Evolutionary conservation across 2,888 invertebrate species (phyloP), one percentile per base, ranked within the genome.

Genomic region (Schrankia costaestrigalis): DNA sequence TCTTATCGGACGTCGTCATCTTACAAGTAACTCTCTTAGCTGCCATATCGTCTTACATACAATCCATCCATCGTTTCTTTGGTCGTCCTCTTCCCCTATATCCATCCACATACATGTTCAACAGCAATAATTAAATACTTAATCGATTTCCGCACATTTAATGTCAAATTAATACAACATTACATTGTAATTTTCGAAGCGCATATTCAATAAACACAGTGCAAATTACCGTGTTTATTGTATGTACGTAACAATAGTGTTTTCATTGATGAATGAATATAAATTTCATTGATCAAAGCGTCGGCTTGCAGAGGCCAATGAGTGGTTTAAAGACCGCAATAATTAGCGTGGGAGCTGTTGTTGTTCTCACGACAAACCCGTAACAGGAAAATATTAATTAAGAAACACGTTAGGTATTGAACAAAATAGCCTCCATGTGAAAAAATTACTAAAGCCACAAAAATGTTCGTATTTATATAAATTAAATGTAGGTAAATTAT

Each of bases 261-360:
- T 66, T 74, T 64, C 78, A 81, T 79, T 80, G 74, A 79, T 72
- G 68, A 74, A 71, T 72, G n/a, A 21, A 21, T 29, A 64, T 64
- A 69, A 69, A 69, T 71, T 75, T 73, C 77, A 83, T 77, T 81
- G 77, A 78, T 73, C 61, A 68, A 58, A 61, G 59, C 56, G 61
- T 56, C 63, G 58, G 56, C 56, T 56, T 41, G 52, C 55, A 59
- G 59, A 69, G 63, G 65, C 59, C 69, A 65, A 64, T 62, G 61
- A 71, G 69, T 64, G 55, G 67, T 65, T 67, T 66, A 69, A 69
- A 73, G 64, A 63, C 48, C 59, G 55, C 42, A 35, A 55, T 57
- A 81, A 84, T 82, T 77, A 79, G 73, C 81, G 84, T 85, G 83
- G 80, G 84, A 84, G 73, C 60, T 60, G 49, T 46, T 49, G 56